Percentiles rank a stretch among this genome's conserved stretches.
phyloP scores from a whole-genome alignment of 1,140 invertebrate genomes.

The Probaryconus sp. region DNA sequence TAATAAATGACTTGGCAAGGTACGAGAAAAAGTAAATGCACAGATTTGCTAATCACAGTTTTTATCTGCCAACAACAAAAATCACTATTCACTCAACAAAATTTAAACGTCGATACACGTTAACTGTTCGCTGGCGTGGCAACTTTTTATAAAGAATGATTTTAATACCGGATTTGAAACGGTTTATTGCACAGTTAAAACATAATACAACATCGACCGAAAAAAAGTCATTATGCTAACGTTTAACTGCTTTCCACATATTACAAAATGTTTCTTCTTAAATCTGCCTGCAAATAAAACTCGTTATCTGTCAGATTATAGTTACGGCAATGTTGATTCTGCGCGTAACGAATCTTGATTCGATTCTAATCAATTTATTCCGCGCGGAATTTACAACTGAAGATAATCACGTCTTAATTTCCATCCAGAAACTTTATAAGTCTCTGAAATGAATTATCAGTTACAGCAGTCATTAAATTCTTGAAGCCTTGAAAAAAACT shows the following conservation, averaged over 20 bases:
- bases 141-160: slow-evolving; percentile 7
- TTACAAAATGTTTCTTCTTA: slow-evolving; percentile 18
- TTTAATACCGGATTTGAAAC: slow-evolving; percentile 8
- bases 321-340: slow-evolving; percentile 2
- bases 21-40: slow-evolving; percentile 17
- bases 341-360: slow-evolving; percentile 15
- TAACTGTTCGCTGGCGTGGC: not conserved
- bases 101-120: too few species aligned
- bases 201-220: slow-evolving; percentile 7
- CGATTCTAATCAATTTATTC: slow-evolving; percentile 39
- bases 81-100: slow-evolving; percentile 1
- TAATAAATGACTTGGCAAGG: too few species aligned
- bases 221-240: slow-evolving; percentile 18
- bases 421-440: slow-evolving; percentile 23
- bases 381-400: slow-evolving; percentile 14
- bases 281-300: slow-evolving; percentile 14
- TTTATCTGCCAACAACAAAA: not conserved
- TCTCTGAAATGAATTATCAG: slow-evolving; percentile 13
- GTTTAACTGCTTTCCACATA: slow-evolving; percentile 8
- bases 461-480: slow-evolving; percentile 18
- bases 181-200: slow-evolving; percentile 7
- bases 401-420: slow-evolving; percentile 41
- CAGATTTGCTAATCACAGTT: too few species aligned
- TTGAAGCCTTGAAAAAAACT: slow-evolving; percentile 32
- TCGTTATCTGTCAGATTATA: slow-evolving; percentile 33